Evolutionary conservation across 2,797 vertebrate species (phyloP).

Genomic region (Saxicola maurus): DNA sequence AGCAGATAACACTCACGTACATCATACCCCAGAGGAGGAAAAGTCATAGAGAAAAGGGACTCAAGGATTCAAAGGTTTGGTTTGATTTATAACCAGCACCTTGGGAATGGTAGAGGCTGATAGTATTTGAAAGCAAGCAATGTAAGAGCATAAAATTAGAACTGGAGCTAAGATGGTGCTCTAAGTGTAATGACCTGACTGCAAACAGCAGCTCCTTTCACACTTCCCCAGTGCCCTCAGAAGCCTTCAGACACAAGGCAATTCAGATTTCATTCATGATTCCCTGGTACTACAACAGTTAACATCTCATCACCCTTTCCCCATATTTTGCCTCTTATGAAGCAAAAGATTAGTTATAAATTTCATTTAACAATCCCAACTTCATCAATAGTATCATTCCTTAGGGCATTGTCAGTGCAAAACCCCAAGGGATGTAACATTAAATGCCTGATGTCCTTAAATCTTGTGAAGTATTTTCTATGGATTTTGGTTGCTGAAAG

Average conservation of each 20-base stretch:
- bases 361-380: neutral
- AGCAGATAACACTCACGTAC: neutral
- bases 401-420: neutral
- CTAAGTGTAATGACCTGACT: neutral
- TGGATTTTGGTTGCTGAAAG: neutral
- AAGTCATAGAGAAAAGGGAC: neutral
- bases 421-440: neutral
- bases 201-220: neutral
- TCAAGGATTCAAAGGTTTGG: conserved; percentile 13
- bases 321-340: neutral
- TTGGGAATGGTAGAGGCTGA: neutral
- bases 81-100: neutral
- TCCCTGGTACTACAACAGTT: neutral
- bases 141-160: neutral
- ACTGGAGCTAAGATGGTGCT: neutral
- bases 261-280: neutral
- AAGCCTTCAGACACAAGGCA: neutral
- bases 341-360: neutral
- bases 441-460: neutral
- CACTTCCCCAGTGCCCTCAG: neutral
- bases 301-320: neutral
- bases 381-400: neutral
- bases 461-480: neutral
- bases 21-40: neutral
- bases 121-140: neutral